Percentiles rank a stretch among this genome's conserved stretches.
Evolutionary conservation across 2,113 vertebrate genomes (phyloP).

Genomic region (Varanus komodoensis): DNA sequence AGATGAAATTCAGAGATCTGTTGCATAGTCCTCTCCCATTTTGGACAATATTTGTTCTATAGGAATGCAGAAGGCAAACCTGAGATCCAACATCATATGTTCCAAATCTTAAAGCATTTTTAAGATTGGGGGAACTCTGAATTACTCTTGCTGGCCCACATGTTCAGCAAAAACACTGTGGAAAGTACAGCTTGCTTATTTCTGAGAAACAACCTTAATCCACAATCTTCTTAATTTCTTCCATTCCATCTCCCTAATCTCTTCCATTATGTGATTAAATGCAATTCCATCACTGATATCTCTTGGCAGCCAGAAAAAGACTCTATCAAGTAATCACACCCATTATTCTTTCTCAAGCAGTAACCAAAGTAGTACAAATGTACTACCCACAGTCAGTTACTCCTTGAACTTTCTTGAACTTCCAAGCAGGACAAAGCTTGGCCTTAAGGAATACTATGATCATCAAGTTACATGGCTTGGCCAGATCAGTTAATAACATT

Average conservation of each 20-base stretch:
- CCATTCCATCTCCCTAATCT: no score
- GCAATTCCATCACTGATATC: not conserved
- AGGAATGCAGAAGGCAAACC: not conserved
- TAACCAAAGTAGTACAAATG: not conserved
- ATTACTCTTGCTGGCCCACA: not conserved
- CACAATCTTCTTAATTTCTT: not conserved
- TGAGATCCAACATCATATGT: not conserved
- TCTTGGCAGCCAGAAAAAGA: not conserved
- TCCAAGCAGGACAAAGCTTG: not conserved
- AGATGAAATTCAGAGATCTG: not conserved
- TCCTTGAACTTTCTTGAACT: not conserved
- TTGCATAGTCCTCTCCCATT: rapidly evolving
- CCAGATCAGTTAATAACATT: not conserved
- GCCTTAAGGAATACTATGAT: not conserved
- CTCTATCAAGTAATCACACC: not conserved
- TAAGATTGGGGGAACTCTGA: not conserved
- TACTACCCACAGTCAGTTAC: no score
- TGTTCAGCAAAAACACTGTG: not conserved
- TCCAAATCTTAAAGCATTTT: not conserved
- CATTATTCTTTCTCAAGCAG: no score
- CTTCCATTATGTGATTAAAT: not conserved
- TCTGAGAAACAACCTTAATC: not conserved
- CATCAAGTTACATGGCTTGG: not conserved
- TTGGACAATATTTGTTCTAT: rapidly evolving
- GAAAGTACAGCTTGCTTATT: not conserved